These are phyloP conservation scores for Vesta saturnalis DNA, from an alignment of 2,888 invertebrate species.

Conservation along the genomic window DNA sequence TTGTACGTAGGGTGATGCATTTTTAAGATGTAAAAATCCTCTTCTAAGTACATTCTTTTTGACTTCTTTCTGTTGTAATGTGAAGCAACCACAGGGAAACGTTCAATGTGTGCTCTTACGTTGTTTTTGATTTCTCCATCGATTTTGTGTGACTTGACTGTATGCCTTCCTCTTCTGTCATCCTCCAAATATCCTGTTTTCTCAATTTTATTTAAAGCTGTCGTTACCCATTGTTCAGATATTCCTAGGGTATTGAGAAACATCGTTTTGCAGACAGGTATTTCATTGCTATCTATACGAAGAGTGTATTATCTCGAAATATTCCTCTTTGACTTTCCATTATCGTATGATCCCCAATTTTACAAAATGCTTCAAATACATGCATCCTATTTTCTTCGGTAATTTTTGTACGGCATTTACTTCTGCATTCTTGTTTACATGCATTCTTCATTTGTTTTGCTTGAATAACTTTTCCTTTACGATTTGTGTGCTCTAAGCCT, in stretches of 20 bases:
- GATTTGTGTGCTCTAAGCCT: neutral
- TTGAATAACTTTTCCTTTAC: neutral
- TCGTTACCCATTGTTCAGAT: conserved; percentile 32
- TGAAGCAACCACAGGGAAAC: conserved; percentile 19
- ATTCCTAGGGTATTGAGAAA: conserved; percentile 8
- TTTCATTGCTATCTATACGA: too few species aligned
- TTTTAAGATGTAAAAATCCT: conserved; percentile 67
- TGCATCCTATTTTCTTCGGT: too few species aligned
- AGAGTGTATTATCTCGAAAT: neutral
- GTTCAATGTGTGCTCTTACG: conserved; percentile 17
- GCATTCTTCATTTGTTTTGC: too few species aligned
- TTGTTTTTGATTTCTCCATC: neutral
- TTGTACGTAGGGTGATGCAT: conserved; percentile 71
- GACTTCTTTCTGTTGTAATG: conserved; percentile 37
- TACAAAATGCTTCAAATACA: neutral
- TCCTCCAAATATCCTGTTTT: neutral
- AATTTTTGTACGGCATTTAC: too few species aligned
- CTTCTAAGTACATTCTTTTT: conserved; percentile 34
- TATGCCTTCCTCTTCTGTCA: conserved; percentile 8
- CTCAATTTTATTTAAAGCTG: neutral
- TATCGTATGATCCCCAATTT: neutral
- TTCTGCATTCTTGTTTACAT: too few species aligned
- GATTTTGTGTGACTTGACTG: conserved; percentile 4
- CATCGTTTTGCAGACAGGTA: conserved; percentile 5
- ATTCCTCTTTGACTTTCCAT: neutral